Conservation (phyloP, 2,797 vertebrate genomes). For the Xenentodon cancila region DNA sequence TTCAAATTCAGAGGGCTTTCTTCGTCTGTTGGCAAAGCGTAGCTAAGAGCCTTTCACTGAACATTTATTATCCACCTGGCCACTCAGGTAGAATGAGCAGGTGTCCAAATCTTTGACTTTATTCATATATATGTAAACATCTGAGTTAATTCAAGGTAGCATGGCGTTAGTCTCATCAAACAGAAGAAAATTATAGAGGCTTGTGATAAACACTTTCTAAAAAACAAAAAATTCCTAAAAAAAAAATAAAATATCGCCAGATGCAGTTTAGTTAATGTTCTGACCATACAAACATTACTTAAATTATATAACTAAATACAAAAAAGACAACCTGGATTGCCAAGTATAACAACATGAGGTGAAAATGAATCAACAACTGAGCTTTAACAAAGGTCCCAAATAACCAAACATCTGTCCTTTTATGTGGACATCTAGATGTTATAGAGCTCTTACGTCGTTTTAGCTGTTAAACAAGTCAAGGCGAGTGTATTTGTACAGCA, state of each 20-base stretch:
- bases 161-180: conserved; percentile 45
- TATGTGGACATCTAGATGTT: too few relatives aligned
- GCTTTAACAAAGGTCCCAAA: too few relatives aligned
- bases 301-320: conserved; percentile 25
- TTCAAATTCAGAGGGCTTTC: conserved; percentile 45
- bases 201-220: conserved; percentile 37
- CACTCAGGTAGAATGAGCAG: too few relatives aligned
- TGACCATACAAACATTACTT: conserved; percentile 39
- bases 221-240: not conserved
- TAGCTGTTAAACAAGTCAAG: too few relatives aligned
- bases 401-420: too few relatives aligned
- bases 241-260: conserved; percentile 21
- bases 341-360: too few relatives aligned
- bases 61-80: conserved; percentile 55
- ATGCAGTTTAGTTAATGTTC: conserved; percentile 45
- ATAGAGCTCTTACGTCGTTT: too few relatives aligned
- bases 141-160: conserved; percentile 49
- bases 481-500: too few relatives aligned
- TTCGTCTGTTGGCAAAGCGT: conserved; percentile 32
- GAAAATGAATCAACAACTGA: too few relatives aligned
- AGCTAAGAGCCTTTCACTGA: conserved; percentile 40
- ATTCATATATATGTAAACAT: too few relatives aligned
- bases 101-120: too few relatives aligned
- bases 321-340: too few relatives aligned
- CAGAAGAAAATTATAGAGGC: conserved; percentile 43